Conservation (phyloP, 2,888 invertebrate genomes). For the Scrobipalpa atriplicella region DNA sequence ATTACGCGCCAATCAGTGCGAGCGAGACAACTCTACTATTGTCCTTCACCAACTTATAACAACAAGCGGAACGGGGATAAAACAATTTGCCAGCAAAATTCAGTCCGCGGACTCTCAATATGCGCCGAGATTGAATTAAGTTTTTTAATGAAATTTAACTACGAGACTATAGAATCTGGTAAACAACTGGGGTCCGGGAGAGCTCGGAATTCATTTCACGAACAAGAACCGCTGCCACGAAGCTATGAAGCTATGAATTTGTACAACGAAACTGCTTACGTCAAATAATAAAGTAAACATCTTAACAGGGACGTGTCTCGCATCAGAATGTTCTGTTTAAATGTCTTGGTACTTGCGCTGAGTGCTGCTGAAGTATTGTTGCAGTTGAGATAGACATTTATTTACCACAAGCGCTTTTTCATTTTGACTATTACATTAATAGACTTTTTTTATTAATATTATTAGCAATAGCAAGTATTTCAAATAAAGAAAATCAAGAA, state of each 20-base stretch:
- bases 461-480: too few relatives aligned
- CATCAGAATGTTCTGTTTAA: constrained; percentile 6
- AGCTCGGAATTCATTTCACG: constrained; percentile 10
- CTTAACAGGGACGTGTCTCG: constrained; percentile 3
- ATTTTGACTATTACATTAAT: too few relatives aligned
- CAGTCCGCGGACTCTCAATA: constrained; percentile 40
- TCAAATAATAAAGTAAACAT: constrained; percentile 16
- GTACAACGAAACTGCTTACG: not conserved
- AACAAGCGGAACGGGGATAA: constrained; percentile 33
- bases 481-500: too few relatives aligned
- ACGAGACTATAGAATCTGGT: constrained; percentile 34
- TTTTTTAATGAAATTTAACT: constrained; percentile 44
- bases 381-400: not conserved
- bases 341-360: not conserved
- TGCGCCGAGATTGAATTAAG: constrained; percentile 41
- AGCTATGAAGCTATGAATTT: not conserved
- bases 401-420: not conserved
- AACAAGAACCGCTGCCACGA: not conserved
- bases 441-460: too few relatives aligned
- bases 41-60: constrained; percentile 7
- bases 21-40: not conserved
- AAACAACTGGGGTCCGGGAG: constrained; percentile 12
- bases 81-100: constrained; percentile 37
- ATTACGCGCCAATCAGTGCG: constrained; percentile 32
- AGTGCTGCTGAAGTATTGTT: constrained; percentile 1